A percentile compares a stretch with the other conserved stretches of the same genome.
phyloP scores from a whole-genome alignment of 2,113 vertebrate genomes.

The Eublepharis macularius region DNA sequence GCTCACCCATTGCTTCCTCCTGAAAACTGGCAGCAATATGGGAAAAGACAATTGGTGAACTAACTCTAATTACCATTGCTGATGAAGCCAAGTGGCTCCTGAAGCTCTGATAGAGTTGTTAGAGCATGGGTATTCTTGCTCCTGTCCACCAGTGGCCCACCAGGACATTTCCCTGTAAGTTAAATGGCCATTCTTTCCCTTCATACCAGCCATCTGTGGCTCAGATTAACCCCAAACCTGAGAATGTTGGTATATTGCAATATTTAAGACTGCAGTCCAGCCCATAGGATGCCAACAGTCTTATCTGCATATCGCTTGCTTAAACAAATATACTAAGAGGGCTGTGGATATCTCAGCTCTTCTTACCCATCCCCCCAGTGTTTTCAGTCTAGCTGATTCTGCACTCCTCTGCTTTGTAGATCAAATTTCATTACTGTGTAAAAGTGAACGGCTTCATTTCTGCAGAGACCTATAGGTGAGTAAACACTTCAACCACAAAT shows the following conservation, averaged over 20 bases:
- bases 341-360: neutral
- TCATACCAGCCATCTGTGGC: too few relatives aligned
- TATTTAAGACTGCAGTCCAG: neutral
- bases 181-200: too few relatives aligned
- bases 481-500: neutral
- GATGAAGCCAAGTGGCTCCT: too few relatives aligned
- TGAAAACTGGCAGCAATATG: too few relatives aligned
- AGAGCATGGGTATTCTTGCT: too few relatives aligned
- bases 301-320: neutral
- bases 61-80: too few relatives aligned
- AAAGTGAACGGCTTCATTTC: slow-evolving; percentile 56
- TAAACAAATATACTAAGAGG: neutral
- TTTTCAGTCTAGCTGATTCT: neutral
- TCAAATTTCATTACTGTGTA: slow-evolving; percentile 62
- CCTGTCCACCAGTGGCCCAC: too few relatives aligned
- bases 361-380: neutral
- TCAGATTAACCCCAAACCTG: neutral
- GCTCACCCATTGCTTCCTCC: too few relatives aligned
- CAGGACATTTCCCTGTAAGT: too few relatives aligned
- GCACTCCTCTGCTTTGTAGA: slow-evolving; percentile 47
- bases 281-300: too few relatives aligned
- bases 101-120: too few relatives aligned
- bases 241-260: neutral
- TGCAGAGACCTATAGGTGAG: slow-evolving; percentile 58
- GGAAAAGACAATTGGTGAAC: too few relatives aligned